Evolutionary conservation across 2,113 vertebrate species (phyloP).

Genomic region (Ctenomys sociabilis): DNA sequence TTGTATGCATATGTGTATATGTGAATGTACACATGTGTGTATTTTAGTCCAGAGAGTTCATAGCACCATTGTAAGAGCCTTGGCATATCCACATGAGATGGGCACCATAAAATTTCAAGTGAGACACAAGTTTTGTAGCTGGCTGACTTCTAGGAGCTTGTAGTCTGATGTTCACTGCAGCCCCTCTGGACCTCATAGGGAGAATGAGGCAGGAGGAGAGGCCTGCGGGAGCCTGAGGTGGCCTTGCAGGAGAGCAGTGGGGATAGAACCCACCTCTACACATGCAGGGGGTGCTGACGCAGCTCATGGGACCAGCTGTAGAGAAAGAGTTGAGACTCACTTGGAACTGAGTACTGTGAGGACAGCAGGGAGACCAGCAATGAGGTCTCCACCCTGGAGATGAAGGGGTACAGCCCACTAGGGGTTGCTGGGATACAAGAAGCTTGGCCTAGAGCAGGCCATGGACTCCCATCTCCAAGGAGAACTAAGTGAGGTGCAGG

Average conservation of each 20-base stretch:
- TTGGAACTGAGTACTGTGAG: no score
- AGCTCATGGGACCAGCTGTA: fast-evolving
- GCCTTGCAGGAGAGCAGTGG: not conserved
- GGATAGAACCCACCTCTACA: fast-evolving
- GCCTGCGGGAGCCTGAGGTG: fast-evolving
- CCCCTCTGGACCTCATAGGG: fast-evolving
- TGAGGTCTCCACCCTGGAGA: fast-evolving
- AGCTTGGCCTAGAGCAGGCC: not conserved
- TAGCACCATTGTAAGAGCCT: no score
- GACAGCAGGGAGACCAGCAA: not conserved
- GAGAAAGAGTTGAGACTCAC: not conserved
- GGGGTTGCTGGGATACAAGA: not conserved
- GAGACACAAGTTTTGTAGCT: not conserved
- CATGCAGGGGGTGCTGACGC: not conserved
- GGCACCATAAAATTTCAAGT: fast-evolving
- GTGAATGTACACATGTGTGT: fast-evolving
- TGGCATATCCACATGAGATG: not conserved
- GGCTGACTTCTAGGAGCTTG: not conserved
- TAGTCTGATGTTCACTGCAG: fast-evolving
- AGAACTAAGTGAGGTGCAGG: not conserved
- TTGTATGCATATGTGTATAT: fast-evolving
- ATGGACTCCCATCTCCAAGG: not conserved
- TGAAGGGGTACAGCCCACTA: fast-evolving
- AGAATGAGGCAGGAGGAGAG: fast-evolving
- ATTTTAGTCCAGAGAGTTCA: not conserved